Conservation (phyloP, 2,888 invertebrate species). For the Strigamia transsilvanica region DNA sequence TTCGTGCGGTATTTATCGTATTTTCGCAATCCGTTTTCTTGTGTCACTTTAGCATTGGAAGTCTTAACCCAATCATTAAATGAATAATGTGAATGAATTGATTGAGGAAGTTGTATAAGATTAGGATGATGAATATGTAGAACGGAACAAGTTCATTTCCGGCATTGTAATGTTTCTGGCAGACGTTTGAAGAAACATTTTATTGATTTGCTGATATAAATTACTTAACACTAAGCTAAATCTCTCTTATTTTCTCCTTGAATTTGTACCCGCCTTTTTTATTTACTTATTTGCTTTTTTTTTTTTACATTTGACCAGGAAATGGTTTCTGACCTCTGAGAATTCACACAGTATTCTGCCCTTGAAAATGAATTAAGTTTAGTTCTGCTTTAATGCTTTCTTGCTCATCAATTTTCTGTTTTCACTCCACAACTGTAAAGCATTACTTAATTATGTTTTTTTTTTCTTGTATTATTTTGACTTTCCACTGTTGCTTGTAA, state of each 20-base stretch:
- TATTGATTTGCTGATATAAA: slow-evolving; percentile 18
- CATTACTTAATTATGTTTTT: neutral
- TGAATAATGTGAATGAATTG: neutral
- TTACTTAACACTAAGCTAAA: neutral
- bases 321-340: slow-evolving; percentile 20
- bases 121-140: slow-evolving; percentile 20
- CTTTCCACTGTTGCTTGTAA: neutral
- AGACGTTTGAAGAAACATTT: neutral
- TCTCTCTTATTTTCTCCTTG: neutral
- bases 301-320: slow-evolving; percentile 5
- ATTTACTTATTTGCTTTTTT: no score
- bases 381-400: slow-evolving; percentile 26
- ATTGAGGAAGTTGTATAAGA: slow-evolving; percentile 13
- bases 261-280: neutral
- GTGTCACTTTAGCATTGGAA: no score
- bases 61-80: no score
- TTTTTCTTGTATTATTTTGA: neutral
- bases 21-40: no score
- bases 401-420: slow-evolving; percentile 26
- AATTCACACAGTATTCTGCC: slow-evolving; percentile 25
- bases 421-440: slow-evolving; percentile 11
- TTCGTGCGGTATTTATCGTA: no score
- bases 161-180: slow-evolving; percentile 15
- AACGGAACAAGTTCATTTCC: slow-evolving; percentile 16
- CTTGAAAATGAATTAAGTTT: slow-evolving; percentile 22